These are phyloP conservation scores for Polypedilum vanderplanki DNA, from an alignment of 1,140 invertebrate species.

Conservation along the genomic window DNA sequence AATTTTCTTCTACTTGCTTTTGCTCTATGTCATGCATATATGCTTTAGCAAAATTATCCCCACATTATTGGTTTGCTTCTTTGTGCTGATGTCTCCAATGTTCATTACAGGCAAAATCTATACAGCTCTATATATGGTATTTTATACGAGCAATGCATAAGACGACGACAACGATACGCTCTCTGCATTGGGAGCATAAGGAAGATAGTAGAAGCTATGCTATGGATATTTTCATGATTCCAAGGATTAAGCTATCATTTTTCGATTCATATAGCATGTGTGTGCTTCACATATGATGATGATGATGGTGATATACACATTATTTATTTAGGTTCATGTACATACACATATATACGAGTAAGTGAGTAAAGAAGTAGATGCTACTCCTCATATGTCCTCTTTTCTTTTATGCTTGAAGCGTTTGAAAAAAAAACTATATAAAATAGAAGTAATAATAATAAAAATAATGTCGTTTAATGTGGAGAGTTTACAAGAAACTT, in stretches of 20 bases:
- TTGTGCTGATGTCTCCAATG: neutral
- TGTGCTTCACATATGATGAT: conserved; percentile 21
- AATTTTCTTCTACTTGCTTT: conserved; percentile 19
- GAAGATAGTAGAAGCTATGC: neutral
- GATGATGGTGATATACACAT: conserved; percentile 13
- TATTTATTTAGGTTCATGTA: conserved; percentile 25
- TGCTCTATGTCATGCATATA: neutral
- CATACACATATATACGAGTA: too few relatives aligned
- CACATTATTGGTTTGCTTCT: conserved; percentile 23
- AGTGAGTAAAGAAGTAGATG: neutral
- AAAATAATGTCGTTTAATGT: conserved; percentile 22
- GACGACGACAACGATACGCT: neutral
- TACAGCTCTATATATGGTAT: neutral
- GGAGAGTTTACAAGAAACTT: neutral
- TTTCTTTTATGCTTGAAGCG: conserved; percentile 15
- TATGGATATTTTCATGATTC: conserved; percentile 23
- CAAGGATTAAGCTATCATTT: conserved; percentile 27
- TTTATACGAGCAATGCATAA: conserved; percentile 6
- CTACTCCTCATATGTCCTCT: neutral
- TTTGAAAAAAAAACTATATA: neutral
- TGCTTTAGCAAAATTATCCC: neutral
- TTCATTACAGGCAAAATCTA: neutral
- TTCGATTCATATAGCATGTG: conserved; percentile 21
- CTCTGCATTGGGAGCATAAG: neutral
- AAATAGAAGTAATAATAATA: conserved; percentile 9